Evolutionary conservation across 35 echinoderm and acorn worm species (phyloP).

Genomic region (Anneissia japonica): DNA sequence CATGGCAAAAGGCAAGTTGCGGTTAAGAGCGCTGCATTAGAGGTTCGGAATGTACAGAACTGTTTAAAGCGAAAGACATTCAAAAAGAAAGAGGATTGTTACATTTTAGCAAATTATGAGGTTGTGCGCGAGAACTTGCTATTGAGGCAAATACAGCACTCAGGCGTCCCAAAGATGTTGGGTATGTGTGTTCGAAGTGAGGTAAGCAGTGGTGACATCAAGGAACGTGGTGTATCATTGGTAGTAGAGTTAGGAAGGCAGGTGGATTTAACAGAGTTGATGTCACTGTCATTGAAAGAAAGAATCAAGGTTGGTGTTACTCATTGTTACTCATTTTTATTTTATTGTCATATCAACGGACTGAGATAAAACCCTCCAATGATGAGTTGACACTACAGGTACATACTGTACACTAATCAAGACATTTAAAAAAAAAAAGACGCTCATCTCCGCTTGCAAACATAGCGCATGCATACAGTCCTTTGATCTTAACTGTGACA

Average conservation of each 20-base stretch:
- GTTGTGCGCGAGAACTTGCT: slow-evolving; percentile 90
- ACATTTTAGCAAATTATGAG: slow-evolving; percentile 78
- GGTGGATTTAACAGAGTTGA: slow-evolving; percentile 64
- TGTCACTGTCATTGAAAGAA: slow-evolving; percentile 22
- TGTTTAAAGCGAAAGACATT: slow-evolving; percentile 58
- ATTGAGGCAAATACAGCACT: slow-evolving; percentile 60
- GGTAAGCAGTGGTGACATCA: slow-evolving; percentile 61
- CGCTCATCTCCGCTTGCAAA: too few relatives aligned
- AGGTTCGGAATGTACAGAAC: slow-evolving; percentile 52
- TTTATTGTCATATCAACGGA: too few relatives aligned
- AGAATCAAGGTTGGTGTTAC: slow-evolving; percentile 60
- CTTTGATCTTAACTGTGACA: background rate
- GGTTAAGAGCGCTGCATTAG: slow-evolving; percentile 68
- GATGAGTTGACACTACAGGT: background rate
- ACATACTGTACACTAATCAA: background rate
- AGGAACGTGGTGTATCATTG: slow-evolving; percentile 76
- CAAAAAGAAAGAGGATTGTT: slow-evolving; percentile 84
- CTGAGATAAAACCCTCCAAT: background rate
- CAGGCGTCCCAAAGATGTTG: slow-evolving; percentile 57
- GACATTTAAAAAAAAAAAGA: background rate
- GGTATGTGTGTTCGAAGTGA: slow-evolving; percentile 92
- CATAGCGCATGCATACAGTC: too few relatives aligned
- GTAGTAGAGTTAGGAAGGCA: slow-evolving; percentile 74
- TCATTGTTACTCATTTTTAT: background rate
- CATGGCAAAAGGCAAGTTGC: slow-evolving; percentile 46